Evolutionary conservation across 2,113 vertebrate species (phyloP), one percentile per base, ranked within the genome.

Genomic region (Pao palembangensis): DNA sequence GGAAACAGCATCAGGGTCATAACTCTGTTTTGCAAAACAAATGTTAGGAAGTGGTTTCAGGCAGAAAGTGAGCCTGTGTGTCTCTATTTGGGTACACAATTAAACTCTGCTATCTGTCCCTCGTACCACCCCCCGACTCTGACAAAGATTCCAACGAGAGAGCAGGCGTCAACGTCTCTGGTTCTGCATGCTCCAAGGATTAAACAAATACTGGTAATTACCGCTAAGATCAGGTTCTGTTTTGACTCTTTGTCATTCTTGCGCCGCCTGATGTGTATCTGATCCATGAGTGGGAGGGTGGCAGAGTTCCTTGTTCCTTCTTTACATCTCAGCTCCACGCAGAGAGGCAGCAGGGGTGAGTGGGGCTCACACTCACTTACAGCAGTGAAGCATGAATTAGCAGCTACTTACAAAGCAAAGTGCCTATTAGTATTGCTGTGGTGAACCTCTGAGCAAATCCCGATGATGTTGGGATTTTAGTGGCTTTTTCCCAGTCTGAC

Each of bases 201-300:
- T 87, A 85, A 85, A 62, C 80, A 89, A 87, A 88, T 83, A 82
- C 55, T 68, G 61, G 79, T 84, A 88, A 88, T 87, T 87, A 69
- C 69, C 76, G 69, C 67, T 0, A 65, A 84, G 87, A 84, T 88
- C 85, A 69, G 59, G 75, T 86, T 85, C 73, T 87, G 84, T 85
- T 89, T 87, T 85, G 85, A 84, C 84, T 88, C 81, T 81, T 85
- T 85, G 84, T 75, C 70, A 20, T 82, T 82, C 72, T 65, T 21
- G 17, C 31, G 52, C 57, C 55, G 55, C 73, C 73, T 75, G 79
- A 69, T 55, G 69, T 73, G 67, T 59, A 57, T 87, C 84, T 86
- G 83, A 87, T 86, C 76, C 81, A 74, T 51, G 66, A 28, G 65
- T 55, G 11, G 44, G 67, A 73, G 69, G 81, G 67, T 69, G 72